phyloP scores from a whole-genome alignment of 2,797 vertebrate species.

The Leptodon cayanensis region DNA sequence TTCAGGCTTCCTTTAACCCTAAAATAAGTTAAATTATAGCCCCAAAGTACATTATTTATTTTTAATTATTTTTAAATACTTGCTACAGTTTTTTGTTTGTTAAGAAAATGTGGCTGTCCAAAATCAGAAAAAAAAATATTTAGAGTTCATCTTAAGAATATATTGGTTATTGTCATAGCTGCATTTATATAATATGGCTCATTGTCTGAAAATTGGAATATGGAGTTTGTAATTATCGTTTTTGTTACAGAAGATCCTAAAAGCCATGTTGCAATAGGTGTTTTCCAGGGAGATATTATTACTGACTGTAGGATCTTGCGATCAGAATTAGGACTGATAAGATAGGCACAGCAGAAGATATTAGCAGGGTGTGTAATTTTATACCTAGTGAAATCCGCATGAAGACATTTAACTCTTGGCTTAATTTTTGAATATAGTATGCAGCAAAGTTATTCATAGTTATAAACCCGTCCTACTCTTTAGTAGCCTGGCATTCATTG shows the following conservation, averaged over 20 bases:
- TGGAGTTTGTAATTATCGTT: not conserved
- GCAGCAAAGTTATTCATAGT: not conserved
- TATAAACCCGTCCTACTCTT: not conserved
- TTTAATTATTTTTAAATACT: not conserved
- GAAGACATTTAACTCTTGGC: not conserved
- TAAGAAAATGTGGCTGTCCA: not conserved
- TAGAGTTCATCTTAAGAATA: not conserved
- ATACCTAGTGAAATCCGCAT: not conserved
- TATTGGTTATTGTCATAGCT: not conserved
- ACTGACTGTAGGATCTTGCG: not conserved
- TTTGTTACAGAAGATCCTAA: not conserved
- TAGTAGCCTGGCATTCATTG: not conserved
- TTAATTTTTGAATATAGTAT: not conserved
- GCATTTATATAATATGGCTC: not conserved
- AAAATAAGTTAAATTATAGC: not conserved
- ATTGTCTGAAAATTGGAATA: not conserved
- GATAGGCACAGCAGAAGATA: not conserved
- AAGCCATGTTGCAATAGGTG: not conserved
- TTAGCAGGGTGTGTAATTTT: not conserved
- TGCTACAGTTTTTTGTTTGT: not conserved
- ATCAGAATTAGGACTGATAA: not conserved
- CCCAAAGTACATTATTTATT: not conserved
- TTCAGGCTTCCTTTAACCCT: not conserved
- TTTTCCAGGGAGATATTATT: not conserved
- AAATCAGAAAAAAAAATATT: not conserved